Percentiles rank a stretch among this genome's conserved stretches.
Evolutionary conservation across 2,113 vertebrate species (phyloP).

Genomic region (Chloropsis hardwickii): DNA sequence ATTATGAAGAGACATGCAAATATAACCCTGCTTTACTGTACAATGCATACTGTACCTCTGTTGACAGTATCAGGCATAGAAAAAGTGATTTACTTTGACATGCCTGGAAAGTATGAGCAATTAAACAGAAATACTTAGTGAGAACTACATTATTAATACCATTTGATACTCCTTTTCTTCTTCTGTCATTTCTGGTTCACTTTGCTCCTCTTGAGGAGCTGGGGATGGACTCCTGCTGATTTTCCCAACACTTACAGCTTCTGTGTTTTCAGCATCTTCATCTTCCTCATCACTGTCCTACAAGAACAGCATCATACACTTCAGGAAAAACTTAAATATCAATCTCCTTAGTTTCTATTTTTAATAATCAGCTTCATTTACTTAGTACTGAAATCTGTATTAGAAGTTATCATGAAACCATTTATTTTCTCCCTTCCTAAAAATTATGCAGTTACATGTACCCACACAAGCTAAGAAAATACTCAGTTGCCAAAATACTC

Average conservation of each 20-base stretch:
- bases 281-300: slow-evolving; percentile 95
- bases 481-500: background rate
- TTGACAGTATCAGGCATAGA: background rate
- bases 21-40: background rate
- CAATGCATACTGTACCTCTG: background rate
- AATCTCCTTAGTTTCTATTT: background rate
- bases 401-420: background rate
- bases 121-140: background rate
- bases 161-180: slow-evolving; percentile 97
- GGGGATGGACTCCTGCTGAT: slow-evolving; percentile 86
- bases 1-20: background rate
- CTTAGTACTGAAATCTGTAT: background rate
- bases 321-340: background rate
- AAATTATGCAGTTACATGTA: background rate
- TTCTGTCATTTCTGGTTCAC: slow-evolving; percentile 96
- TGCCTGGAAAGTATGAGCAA: background rate
- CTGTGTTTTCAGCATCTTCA: slow-evolving; percentile 78
- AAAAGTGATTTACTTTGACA: background rate
- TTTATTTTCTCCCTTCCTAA: background rate
- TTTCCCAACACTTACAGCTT: slow-evolving; percentile 78
- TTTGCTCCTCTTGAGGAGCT: slow-evolving; percentile 87
- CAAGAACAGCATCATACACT: background rate
- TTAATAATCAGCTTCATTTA: background rate
- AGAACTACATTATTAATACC: slow-evolving; percentile 72
- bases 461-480: background rate